phyloP scores from a whole-genome alignment of 2,797 vertebrate species.

The Gila robusta region DNA sequence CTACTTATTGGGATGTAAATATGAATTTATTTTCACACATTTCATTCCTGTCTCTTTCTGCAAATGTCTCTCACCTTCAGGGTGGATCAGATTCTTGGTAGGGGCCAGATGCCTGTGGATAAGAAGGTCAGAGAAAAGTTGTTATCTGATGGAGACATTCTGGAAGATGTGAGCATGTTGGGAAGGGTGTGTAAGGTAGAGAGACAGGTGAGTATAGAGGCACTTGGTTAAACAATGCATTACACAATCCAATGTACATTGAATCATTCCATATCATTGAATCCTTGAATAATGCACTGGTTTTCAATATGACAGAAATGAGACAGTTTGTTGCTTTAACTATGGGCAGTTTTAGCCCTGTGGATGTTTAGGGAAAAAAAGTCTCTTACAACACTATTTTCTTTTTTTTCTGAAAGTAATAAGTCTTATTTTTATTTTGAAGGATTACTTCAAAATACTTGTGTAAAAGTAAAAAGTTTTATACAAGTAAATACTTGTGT shows the following conservation, averaged over 20 bases:
- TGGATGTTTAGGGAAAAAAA: neutral
- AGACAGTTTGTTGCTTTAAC: neutral
- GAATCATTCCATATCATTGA: neutral
- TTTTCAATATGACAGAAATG: neutral
- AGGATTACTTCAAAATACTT: neutral
- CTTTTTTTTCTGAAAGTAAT: too few relatives aligned
- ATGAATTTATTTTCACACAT: neutral
- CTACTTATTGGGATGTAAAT: neutral
- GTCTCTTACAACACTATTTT: neutral
- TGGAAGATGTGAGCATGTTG: constrained; percentile 96
- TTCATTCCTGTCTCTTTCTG: neutral
- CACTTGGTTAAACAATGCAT: neutral
- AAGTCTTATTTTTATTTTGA: neutral
- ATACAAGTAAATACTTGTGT: too few relatives aligned
- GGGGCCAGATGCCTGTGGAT: constrained; percentile 93
- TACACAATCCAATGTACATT: neutral
- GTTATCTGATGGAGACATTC: constrained; percentile 85
- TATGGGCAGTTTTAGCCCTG: neutral
- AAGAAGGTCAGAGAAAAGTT: constrained; percentile 93
- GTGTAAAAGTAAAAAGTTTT: too few relatives aligned
- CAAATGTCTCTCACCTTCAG: constrained; percentile 74
- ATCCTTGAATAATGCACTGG: neutral
- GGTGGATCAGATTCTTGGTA: constrained; percentile 98
- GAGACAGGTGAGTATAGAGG: constrained; percentile 86
- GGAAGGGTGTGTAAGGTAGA: constrained; percentile 98